These are phyloP conservation scores for Vidua macroura DNA, from an alignment of 2,113 vertebrate species.

Conservation along the genomic window DNA sequence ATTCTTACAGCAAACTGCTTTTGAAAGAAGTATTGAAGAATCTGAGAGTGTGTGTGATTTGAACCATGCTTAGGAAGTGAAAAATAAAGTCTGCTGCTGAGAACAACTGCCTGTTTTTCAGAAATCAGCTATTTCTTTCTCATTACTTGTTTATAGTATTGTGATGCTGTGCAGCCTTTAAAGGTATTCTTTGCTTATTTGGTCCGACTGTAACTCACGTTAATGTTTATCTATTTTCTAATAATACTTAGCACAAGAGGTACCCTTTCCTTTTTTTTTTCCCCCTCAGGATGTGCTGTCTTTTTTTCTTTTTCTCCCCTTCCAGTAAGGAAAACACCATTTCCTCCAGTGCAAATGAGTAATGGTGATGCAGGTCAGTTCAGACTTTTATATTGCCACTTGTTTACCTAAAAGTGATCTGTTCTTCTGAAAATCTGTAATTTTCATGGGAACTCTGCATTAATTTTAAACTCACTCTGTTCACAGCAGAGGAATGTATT, in stretches of 20 bases:
- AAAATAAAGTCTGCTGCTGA: neutral
- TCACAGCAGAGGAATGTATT: neutral
- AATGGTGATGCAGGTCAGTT: constrained; percentile 24
- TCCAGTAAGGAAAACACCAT: constrained; percentile 6
- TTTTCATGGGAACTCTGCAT: neutral
- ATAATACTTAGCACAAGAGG: neutral
- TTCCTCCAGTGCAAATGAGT: constrained; percentile 31
- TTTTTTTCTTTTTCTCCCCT: neutral
- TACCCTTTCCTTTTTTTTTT: neutral
- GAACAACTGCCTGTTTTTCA: neutral
- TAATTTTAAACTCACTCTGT: neutral
- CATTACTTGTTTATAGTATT: neutral
- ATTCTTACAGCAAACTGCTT: neutral
- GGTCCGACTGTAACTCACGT: neutral
- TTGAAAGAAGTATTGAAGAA: neutral
- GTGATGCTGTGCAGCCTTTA: neutral
- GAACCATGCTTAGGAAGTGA: neutral
- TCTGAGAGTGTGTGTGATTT: neutral
- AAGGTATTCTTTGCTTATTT: neutral
- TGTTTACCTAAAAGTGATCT: neutral
- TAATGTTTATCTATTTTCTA: neutral
- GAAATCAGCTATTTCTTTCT: neutral
- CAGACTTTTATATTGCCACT: neutral
- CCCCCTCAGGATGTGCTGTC: neutral
- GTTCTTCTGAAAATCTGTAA: neutral